Percentiles rank a stretch among this genome's conserved stretches.
These are phyloP conservation scores for Drosophila emarginata DNA, from an alignment of 2,888 invertebrate genomes.

Conservation along the genomic window DNA sequence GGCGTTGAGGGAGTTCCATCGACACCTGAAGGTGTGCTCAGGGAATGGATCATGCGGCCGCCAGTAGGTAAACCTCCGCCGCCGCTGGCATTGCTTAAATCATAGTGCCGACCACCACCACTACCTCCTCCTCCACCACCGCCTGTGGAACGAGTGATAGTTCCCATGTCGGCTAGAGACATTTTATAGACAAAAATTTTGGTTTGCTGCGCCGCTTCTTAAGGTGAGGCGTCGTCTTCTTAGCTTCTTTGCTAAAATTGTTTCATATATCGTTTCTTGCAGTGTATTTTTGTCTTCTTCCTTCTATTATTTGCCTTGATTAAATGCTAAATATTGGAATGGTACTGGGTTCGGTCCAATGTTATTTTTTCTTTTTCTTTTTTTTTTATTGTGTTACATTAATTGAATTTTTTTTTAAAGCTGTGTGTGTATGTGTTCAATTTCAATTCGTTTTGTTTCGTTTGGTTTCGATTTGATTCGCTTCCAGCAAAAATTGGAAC, in stretches of 20 bases:
- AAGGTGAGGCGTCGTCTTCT: conserved; percentile 13
- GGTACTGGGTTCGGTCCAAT: conserved; percentile 48
- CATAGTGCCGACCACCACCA: conserved; percentile 55
- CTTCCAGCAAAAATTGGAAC: conserved; percentile 48
- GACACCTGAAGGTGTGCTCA: conserved; percentile 92
- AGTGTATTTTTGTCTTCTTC: conserved; percentile 25
- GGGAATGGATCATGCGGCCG: conserved; percentile 91
- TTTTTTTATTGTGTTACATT: conserved; percentile 22
- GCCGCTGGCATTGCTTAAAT: conserved; percentile 46
- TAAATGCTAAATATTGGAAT: conserved; percentile 67
- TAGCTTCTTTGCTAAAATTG: conserved; percentile 28
- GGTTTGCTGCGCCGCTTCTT: conserved; percentile 38
- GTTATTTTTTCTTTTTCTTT: conserved; percentile 1
- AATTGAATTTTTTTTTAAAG: conserved; percentile 30
- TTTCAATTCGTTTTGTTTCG: conserved; percentile 34
- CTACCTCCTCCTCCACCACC: conserved; percentile 55
- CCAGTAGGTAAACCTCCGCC: conserved; percentile 67
- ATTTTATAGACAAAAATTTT: conserved; percentile 80
- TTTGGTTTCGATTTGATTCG: conserved; percentile 39
- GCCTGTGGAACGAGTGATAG: conserved; percentile 68
- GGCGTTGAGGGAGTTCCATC: conserved; percentile 88
- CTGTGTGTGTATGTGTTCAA: conserved; percentile 35
- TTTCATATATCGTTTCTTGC: conserved; percentile 32
- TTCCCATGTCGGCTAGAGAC: conserved; percentile 82
- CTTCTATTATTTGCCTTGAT: conserved; percentile 13